Conservation (phyloP, 2,888 invertebrate genomes). For the Tiliacea citrago region DNA sequence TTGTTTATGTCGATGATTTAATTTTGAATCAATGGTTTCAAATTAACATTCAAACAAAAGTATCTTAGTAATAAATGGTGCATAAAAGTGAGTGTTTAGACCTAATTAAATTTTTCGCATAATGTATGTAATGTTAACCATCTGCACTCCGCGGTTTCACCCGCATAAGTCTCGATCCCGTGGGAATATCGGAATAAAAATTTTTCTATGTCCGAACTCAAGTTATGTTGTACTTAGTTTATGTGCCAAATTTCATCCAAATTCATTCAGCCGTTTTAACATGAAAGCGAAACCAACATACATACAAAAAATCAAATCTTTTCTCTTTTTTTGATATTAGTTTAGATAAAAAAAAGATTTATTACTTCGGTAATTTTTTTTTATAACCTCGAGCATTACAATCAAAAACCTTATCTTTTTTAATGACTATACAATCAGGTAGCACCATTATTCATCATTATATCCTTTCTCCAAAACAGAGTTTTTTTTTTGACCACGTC, state of each 20-base stretch:
- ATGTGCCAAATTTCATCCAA: no score
- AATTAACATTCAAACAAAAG: not conserved
- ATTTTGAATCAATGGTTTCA: not conserved
- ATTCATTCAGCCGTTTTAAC: no score
- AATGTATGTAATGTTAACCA: not conserved
- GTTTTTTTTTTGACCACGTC: not conserved
- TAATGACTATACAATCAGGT: slow-evolving; percentile 8
- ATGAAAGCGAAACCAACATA: no score
- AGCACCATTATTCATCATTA: slow-evolving; percentile 22
- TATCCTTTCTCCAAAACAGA: slow-evolving; percentile 17
- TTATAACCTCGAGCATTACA: not conserved
- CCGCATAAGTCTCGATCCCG: no score
- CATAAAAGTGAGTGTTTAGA: not conserved
- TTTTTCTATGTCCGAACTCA: no score
- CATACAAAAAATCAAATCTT: no score
- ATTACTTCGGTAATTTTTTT: not conserved
- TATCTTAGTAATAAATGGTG: not conserved
- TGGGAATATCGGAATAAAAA: no score
- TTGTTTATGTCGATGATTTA: not conserved
- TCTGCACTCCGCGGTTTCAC: no score
- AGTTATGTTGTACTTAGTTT: no score
- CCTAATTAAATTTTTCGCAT: not conserved
- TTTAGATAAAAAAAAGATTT: not conserved
- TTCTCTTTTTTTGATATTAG: no score
- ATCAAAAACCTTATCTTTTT: not conserved